Conservation (phyloP, 1,140 invertebrate genomes). For the Penaeus vannamei region DNA sequence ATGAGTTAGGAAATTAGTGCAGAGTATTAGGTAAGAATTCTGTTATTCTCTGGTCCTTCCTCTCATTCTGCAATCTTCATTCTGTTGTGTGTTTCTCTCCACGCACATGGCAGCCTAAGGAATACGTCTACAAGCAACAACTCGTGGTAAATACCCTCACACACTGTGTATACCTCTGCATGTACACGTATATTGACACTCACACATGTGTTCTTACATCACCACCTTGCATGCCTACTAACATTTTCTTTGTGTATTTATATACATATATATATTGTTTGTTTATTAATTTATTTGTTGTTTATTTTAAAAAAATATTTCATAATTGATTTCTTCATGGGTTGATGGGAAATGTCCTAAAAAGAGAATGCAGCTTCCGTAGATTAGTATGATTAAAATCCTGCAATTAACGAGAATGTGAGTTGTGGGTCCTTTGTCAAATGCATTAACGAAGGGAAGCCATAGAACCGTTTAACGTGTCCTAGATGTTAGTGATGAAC, state of each 20-base stretch:
- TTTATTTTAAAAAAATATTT: neutral
- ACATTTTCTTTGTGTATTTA: neutral
- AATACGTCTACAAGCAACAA: conserved; percentile 64
- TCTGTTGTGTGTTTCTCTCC: conserved; percentile 5
- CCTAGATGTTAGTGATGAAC: no score
- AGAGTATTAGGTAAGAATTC: no score
- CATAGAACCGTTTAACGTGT: no score
- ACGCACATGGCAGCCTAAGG: conserved; percentile 51
- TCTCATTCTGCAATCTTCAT: neutral
- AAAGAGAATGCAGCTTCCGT: no score
- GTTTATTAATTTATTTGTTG: neutral
- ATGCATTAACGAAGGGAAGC: no score
- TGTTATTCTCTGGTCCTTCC: neutral
- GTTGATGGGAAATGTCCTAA: no score
- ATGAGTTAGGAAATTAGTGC: no score
- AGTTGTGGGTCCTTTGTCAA: no score
- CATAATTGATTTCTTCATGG: neutral
- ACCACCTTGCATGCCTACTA: neutral
- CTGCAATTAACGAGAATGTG: no score
- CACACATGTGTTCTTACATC: conserved; percentile 1
- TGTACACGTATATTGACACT: neutral
- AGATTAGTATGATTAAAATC: no score
- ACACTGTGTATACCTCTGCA: neutral
- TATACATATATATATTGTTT: neutral
- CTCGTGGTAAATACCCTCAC: conserved; percentile 62